phyloP scores from a whole-genome alignment of 2,113 vertebrate genomes.

The Solea senegalensis region DNA sequence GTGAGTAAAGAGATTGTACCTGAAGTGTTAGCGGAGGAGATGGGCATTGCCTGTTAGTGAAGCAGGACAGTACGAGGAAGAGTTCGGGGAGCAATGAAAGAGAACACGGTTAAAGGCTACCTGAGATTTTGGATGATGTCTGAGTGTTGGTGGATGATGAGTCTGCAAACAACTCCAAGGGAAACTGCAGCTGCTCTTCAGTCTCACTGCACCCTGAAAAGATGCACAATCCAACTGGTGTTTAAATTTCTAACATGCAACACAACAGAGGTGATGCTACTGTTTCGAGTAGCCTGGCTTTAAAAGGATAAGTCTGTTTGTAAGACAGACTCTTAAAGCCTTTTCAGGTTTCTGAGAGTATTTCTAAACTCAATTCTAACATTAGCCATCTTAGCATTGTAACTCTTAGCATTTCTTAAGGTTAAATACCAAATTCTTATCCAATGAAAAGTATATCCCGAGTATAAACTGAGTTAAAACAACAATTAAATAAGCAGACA shows the following conservation, averaged over 20 bases:
- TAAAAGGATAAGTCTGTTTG: too few species aligned
- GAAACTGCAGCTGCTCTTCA: conserved; percentile 96
- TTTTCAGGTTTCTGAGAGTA: too few species aligned
- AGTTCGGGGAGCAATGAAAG: neutral
- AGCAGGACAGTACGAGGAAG: conserved; percentile 9
- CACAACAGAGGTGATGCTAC: neutral
- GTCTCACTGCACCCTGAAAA: conserved; percentile 86
- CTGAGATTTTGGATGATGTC: conserved; percentile 86
- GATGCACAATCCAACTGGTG: neutral
- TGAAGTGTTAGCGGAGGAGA: conserved; percentile 63
- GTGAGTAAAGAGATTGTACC: conserved; percentile 75
- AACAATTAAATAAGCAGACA: conserved; percentile 14
- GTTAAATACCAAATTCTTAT: too few species aligned
- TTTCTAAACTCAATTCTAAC: too few species aligned
- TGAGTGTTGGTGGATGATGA: conserved; percentile 82
- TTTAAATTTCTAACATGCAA: conserved; percentile 4
- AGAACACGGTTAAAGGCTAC: conserved; percentile 53
- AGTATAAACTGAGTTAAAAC: neutral
- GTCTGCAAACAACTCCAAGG: conserved; percentile 91
- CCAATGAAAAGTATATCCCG: too few species aligned
- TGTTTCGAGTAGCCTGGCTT: too few species aligned
- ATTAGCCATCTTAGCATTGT: too few species aligned
- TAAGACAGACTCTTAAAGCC: too few species aligned
- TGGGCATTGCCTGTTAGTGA: conserved; percentile 52
- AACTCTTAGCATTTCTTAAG: too few species aligned